These are phyloP conservation scores for Lophius piscatorius DNA, from an alignment of 2,113 vertebrate species.

Conservation along the genomic window DNA sequence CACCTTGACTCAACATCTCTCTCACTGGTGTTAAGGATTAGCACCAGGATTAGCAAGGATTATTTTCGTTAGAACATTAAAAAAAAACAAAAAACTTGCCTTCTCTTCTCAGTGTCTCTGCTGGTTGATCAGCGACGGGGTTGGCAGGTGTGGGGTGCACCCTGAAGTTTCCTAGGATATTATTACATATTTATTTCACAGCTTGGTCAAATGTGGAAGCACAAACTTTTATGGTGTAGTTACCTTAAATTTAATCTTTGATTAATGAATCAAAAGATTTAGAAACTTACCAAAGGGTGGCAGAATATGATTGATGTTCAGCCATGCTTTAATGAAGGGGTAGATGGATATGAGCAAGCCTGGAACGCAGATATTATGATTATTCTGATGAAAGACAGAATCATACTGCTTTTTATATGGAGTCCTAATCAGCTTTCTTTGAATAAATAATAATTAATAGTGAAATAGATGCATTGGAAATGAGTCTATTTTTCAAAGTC, in stretches of 20 bases:
- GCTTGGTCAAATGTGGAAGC: not conserved
- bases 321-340: constrained; percentile 83
- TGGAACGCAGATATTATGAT: constrained; percentile 42
- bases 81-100: constrained; percentile 53
- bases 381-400: not conserved
- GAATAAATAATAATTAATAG: too few relatives aligned
- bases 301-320: constrained; percentile 80
- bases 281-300: constrained; percentile 75
- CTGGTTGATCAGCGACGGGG: constrained; percentile 60
- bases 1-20: constrained; percentile 3
- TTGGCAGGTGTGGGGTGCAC: constrained; percentile 73
- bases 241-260: not conserved
- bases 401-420: not conserved
- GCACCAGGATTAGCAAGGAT: too few relatives aligned
- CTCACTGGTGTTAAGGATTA: constrained; percentile 2
- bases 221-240: not conserved
- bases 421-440: too few relatives aligned
- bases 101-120: constrained; percentile 74
- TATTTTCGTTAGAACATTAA: too few relatives aligned
- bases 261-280: not conserved
- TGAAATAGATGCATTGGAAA: too few relatives aligned
- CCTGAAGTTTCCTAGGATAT: constrained; percentile 75
- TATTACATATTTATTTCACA: not conserved
- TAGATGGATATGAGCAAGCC: constrained; percentile 81
- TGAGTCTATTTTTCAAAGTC: not conserved